Evolutionary conservation across 2,113 vertebrate species (phyloP).

Genomic region (Ovis canadensis): DNA sequence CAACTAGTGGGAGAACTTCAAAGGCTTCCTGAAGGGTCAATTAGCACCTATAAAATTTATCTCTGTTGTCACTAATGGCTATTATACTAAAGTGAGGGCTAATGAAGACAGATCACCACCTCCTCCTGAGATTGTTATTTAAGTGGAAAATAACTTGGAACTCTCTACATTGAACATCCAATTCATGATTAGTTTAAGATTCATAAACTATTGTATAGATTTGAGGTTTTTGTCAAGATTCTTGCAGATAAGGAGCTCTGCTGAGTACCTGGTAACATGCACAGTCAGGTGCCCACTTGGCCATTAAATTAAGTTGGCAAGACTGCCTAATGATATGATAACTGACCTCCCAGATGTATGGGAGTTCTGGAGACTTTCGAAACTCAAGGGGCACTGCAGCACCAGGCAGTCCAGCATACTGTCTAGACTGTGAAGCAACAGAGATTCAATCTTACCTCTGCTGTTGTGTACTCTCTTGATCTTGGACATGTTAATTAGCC

Average conservation of each 20-base stretch:
- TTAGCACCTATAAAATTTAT: constrained; percentile 68
- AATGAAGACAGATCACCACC: constrained; percentile 52
- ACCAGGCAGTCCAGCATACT: neutral
- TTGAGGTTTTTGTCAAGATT: neutral
- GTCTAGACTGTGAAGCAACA: neutral
- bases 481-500: neutral
- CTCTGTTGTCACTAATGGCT: constrained; percentile 61
- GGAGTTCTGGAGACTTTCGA: neutral
- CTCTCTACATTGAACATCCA: neutral
- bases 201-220: constrained; percentile 21
- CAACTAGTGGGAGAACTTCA: constrained; percentile 55
- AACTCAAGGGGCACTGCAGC: neutral
- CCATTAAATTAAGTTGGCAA: neutral
- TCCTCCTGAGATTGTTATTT: constrained; percentile 6
- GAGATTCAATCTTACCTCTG: neutral
- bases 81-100: constrained; percentile 51
- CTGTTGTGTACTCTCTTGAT: neutral
- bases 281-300: neutral
- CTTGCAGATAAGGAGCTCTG: neutral
- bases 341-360: neutral
- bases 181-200: neutral
- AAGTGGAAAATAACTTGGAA: constrained; percentile 43
- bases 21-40: constrained; percentile 61
- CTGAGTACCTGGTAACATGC: neutral
- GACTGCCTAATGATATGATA: neutral